Evolutionary conservation across 2,797 vertebrate species (phyloP).

Genomic region (Poeciliopsis presidionis): DNA sequence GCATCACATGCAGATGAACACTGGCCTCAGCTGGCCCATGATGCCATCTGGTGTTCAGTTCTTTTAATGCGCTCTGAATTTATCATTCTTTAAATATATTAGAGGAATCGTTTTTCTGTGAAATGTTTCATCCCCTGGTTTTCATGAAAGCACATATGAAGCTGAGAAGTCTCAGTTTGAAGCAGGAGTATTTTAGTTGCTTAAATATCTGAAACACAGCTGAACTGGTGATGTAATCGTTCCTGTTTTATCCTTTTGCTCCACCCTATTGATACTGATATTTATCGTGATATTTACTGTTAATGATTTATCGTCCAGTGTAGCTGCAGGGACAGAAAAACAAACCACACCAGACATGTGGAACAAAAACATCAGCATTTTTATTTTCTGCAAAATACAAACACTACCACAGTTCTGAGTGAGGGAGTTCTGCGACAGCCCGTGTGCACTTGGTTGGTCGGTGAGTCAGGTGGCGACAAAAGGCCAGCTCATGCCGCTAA

Average conservation of each 20-base stretch:
- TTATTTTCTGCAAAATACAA: constrained; percentile 92
- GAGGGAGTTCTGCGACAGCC: constrained; percentile 87
- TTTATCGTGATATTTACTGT: too few relatives aligned
- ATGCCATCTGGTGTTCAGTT: not conserved
- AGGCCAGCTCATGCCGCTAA: constrained; percentile 97
- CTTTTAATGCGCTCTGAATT: not conserved
- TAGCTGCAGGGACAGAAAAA: not conserved
- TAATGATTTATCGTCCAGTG: not conserved
- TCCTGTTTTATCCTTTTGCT: too few relatives aligned
- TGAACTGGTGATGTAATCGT: too few relatives aligned
- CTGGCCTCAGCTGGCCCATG: not conserved
- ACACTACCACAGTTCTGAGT: constrained; percentile 90
- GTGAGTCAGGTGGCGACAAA: constrained; percentile 92
- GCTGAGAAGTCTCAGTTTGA: not conserved
- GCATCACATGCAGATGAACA: not conserved
- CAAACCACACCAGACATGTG: constrained; percentile 70
- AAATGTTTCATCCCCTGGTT: not conserved
- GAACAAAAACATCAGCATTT: constrained; percentile 92
- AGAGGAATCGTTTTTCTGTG: not conserved
- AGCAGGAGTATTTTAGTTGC: not conserved
- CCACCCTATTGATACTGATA: too few relatives aligned
- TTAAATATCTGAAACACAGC: not conserved
- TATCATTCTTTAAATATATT: not conserved
- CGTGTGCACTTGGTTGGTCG: constrained; percentile 80
- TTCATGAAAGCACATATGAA: not conserved